Base-by-base conservation (phyloP, 2,888 invertebrate species). In the Drosophila robusta region DNA sequence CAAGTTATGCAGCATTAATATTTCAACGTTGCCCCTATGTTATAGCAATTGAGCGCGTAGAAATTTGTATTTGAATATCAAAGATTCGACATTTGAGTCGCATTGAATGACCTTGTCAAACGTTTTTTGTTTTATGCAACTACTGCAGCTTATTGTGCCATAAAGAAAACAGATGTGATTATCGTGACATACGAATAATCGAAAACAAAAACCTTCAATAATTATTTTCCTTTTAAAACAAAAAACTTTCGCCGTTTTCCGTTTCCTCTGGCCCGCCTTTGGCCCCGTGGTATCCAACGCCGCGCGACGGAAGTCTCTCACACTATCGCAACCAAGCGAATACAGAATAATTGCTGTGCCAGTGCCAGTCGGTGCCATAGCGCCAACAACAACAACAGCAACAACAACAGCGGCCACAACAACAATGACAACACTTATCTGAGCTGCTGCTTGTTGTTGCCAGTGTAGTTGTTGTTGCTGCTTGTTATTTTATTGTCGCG, bases 301-400 rank as follows among this genome's bases (percentile, higher is more conserved):
- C 5, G 38, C 36, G 38, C 75, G 61, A 81, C 80, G 80, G 80
- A 84, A 80, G 80, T 85, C 79, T 81, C 79, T 72, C 80, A 63
- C 64, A 70, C 85, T 78, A 75, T 78, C 73, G 75, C 82, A 79
- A 63, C 78, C 64, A 73, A 73, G 74, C 79, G 82, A 80, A 79
- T 76, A 80, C 80, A 80, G 85, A 80, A 80, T 80, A 78, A 85
- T 76, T 76, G 77, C 66, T 78, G 55, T 72, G 66, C 77, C 81
- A 73, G 90, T 90, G 87, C 90, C 90, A 91, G 91, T 89, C 90
- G 84, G 90, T 90, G 89, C 91, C 90, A 90, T 64, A 75, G 75
- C 75, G 75, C 75, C 75, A 77, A 75, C 75, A 72, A 75, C 61
- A 12, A 18, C 36, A 77, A 75, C 75, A 72, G 78, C 61, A 12